Evolutionary conservation across 1,140 invertebrate genomes (phyloP), one percentile per base, ranked within the genome.

Genomic region (Arion vulgaris): DNA sequence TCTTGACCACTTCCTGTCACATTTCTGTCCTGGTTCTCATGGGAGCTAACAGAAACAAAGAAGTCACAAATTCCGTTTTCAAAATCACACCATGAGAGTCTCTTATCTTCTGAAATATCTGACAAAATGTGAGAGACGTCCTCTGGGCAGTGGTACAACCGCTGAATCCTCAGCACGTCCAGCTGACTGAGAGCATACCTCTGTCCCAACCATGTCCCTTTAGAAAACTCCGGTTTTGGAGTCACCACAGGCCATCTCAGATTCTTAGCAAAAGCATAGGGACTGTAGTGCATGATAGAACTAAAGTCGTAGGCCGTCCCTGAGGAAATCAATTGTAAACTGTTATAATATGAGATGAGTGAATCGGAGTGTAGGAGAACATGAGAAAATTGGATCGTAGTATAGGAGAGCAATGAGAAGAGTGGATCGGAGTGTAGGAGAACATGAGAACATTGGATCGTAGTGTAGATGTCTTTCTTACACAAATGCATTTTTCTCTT

Each of bases 241-340:
- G 73, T 75, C 38, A 51, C 28, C 23, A 51, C 73, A 38, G 73
- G 39, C 9, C 36, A 75, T 39, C 41, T 34, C 15, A 2, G 9
- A 32, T 45, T 28, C 32, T 51, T 45, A 34, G 45, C 45, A 23
- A 51, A 49, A 34, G 1, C 32, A 45, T 75, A 75, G 5, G 73
- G 28, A 1, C 73, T 45, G 45, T 75, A 75, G 45, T 75, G 73
- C 73, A 75, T 75, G 39, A 75, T 75, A 17, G 73, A 75, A 4
- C 2, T 34, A 28, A 75, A 75, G 45, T 75, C 73, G 23, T 75
- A 75, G 45, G 73, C 45, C 4, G 41, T 45, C 1, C 73, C 73
- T 75, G 73, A 34, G 26, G 28, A 9, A 41, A 26, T 11, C 39
- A 38, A 32, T 71, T n/a, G 23, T 45, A 45, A 45, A 45, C 41